Percentiles rank a stretch among this genome's conserved stretches.
Conservation (phyloP, 1,140 invertebrate genomes). For the Drosophila elegans region DNA sequence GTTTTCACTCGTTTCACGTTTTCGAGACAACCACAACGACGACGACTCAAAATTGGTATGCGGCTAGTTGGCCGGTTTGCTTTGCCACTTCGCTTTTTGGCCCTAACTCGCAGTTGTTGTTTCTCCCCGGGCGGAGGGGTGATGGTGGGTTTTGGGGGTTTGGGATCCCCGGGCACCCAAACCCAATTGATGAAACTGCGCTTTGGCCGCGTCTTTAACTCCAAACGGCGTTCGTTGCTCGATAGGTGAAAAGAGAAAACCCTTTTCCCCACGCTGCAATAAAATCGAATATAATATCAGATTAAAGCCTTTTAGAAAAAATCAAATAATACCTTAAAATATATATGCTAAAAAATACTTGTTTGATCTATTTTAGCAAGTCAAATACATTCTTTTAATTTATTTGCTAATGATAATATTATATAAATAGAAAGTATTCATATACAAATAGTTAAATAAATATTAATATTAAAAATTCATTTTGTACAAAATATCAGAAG, state of each 20-base stretch:
- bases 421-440: too few relatives aligned
- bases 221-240: conserved; percentile 33
- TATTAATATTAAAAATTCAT: too few relatives aligned
- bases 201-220: conserved; percentile 34
- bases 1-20: conserved; percentile 81
- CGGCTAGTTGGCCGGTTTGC: conserved; percentile 52
- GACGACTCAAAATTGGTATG: conserved; percentile 75
- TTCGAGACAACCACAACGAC: conserved; percentile 49
- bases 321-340: too few relatives aligned
- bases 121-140: neutral
- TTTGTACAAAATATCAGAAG: too few relatives aligned
- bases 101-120: conserved; percentile 31
- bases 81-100: conserved; percentile 24
- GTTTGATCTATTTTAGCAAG: too few relatives aligned
- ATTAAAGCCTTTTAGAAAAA: too few relatives aligned
- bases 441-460: too few relatives aligned
- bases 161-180: conserved; percentile 38
- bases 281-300: neutral
- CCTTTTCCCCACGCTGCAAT: conserved; percentile 35
- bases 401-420: too few relatives aligned
- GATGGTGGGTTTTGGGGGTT: neutral
- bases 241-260: conserved; percentile 70
- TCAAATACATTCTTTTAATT: too few relatives aligned
- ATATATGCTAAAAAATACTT: too few relatives aligned
- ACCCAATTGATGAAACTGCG: conserved; percentile 62